These are phyloP conservation scores for Leptothorax acervorum DNA, from an alignment of 2,888 invertebrate species.

Conservation along the genomic window DNA sequence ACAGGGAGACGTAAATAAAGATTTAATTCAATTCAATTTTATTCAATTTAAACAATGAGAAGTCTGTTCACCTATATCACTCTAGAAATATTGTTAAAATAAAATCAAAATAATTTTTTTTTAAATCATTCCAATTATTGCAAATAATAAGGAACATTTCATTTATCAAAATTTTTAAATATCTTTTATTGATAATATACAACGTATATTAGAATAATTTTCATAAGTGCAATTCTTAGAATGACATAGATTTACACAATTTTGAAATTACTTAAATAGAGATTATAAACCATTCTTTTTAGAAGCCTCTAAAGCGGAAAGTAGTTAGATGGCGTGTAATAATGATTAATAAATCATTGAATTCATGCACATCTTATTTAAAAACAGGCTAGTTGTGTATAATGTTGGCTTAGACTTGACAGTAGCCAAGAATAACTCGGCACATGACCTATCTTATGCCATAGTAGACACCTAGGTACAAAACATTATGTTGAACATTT, in stretches of 20 bases:
- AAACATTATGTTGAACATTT: conserved; percentile 77
- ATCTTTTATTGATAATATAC: conserved; percentile 47
- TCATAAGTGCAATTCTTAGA: conserved; percentile 63
- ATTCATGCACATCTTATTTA: conserved; percentile 77
- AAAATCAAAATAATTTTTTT: conserved; percentile 17
- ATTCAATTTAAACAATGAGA: background rate
- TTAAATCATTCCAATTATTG: background rate
- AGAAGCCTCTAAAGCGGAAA: conserved; percentile 79
- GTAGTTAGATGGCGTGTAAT: conserved; percentile 78
- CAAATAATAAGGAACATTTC: conserved; percentile 17
- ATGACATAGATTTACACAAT: conserved; percentile 64
- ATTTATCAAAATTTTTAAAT: conserved; percentile 15
- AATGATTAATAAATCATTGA: conserved; percentile 75
- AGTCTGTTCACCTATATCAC: conserved; percentile 42
- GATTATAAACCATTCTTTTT: conserved; percentile 70
- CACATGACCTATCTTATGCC: conserved; percentile 79
- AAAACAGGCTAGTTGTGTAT: conserved; percentile 77
- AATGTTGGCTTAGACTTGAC: conserved; percentile 80
- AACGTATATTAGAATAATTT: conserved; percentile 1
- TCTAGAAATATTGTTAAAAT: conserved; percentile 23
- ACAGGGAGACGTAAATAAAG: background rate
- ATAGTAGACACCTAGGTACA: conserved; percentile 77
- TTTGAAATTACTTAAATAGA: conserved; percentile 44
- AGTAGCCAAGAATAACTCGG: conserved; percentile 81
- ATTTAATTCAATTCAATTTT: background rate